A percentile compares a stretch with the other conserved stretches of the same genome.
Conservation (phyloP, 2,888 invertebrate genomes). For the Phalera bucephala region DNA sequence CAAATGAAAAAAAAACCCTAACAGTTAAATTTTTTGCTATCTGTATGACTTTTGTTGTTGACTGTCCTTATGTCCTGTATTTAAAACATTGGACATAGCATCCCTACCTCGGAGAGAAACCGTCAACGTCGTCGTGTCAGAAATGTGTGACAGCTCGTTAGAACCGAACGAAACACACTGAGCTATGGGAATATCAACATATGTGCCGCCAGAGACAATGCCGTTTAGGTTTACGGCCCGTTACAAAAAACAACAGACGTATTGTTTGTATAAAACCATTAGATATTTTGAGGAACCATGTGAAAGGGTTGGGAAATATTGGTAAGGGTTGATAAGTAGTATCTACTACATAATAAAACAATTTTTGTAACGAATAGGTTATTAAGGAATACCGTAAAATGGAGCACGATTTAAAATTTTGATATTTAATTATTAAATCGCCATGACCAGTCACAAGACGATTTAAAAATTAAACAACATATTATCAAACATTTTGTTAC, state of each 20-base stretch:
- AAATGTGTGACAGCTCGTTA: slow-evolving; percentile 54
- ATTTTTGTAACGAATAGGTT: no score
- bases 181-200: slow-evolving; percentile 31
- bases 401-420: no score
- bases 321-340: no score
- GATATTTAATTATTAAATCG: no score
- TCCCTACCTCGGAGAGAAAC: slow-evolving; percentile 15
- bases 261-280: slow-evolving; percentile 8
- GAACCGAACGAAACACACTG: slow-evolving; percentile 25
- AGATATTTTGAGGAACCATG: neutral
- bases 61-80: slow-evolving; percentile 1
- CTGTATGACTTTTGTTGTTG: no score
- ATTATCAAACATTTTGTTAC: no score
- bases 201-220: slow-evolving; percentile 21
- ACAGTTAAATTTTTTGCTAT: no score
- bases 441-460: no score
- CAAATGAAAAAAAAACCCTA: no score
- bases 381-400: no score
- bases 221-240: slow-evolving; percentile 3
- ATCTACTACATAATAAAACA: no score
- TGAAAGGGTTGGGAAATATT: neutral
- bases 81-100: neutral
- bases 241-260: slow-evolving; percentile 7
- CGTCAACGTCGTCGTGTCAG: slow-evolving; percentile 41
- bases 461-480: no score